phyloP scores from a whole-genome alignment of 2,113 vertebrate species.

The Odocoileus hemionus region DNA sequence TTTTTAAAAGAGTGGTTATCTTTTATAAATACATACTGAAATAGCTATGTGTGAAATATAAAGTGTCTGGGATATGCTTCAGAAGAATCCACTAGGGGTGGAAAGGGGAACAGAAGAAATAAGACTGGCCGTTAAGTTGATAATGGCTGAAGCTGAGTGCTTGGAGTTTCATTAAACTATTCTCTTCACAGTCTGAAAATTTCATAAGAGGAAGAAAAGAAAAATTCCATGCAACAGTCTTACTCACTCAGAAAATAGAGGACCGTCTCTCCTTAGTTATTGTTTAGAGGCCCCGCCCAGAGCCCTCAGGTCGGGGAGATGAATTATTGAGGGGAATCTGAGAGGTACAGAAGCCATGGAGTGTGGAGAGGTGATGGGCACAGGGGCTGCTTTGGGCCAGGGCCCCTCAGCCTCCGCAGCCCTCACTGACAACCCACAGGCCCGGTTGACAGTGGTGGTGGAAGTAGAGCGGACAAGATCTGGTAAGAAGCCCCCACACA shows the following conservation, averaged over 20 bases:
- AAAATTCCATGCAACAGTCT: not conserved
- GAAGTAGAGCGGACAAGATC: not conserved
- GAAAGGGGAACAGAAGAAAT: not conserved
- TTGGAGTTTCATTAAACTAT: not conserved
- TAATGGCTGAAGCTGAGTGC: not conserved
- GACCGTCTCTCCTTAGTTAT: not conserved
- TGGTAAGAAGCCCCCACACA: not conserved
- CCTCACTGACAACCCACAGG: not conserved
- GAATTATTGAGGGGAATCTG: constrained; percentile 64
- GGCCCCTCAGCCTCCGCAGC: not conserved
- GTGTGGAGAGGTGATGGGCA: not conserved
- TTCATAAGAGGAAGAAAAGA: not conserved
- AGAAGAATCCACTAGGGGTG: not conserved
- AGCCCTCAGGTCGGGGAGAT: not conserved
- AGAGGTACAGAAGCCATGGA: constrained; percentile 18
- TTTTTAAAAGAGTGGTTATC: not conserved
- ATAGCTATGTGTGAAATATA: not conserved
- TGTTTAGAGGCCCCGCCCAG: not conserved
- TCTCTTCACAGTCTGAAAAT: not conserved
- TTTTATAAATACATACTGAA: constrained; percentile 4
- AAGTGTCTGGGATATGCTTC: not conserved
- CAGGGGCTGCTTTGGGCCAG: not conserved
- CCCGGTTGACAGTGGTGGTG: constrained; percentile 11
- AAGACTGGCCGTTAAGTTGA: not conserved
- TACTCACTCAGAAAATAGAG: not conserved